phyloP scores from a whole-genome alignment of 2,113 vertebrate species.

The Carlito syrichta region DNA sequence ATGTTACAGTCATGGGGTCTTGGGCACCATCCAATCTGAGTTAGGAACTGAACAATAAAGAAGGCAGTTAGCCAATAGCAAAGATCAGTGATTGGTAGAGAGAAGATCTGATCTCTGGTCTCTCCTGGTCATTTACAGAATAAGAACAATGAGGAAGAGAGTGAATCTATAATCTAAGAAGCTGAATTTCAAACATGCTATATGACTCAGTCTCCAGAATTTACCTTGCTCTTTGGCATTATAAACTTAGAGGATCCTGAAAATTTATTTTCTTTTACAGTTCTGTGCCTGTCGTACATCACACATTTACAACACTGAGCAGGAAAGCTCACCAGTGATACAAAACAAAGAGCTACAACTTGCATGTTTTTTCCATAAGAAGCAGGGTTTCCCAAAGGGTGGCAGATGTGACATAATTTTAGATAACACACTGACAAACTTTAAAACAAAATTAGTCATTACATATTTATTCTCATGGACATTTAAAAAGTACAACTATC shows the following conservation, averaged over 20 bases:
- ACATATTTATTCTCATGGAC: neutral
- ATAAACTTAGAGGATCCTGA: neutral
- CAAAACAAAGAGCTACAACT: neutral
- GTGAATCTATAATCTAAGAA: neutral
- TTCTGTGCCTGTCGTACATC: neutral
- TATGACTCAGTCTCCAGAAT: neutral
- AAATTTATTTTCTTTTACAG: neutral
- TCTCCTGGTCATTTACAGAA: neutral
- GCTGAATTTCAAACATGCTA: neutral
- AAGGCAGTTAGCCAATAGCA: neutral
- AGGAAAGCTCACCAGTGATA: neutral
- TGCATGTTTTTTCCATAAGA: neutral
- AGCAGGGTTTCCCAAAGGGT: neutral
- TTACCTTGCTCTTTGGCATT: neutral
- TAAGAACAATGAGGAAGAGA: neutral
- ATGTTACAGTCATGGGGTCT: neutral
- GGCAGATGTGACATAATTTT: neutral
- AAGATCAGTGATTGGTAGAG: neutral
- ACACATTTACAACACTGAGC: neutral
- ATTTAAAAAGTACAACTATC: neutral
- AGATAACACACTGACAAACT: neutral
- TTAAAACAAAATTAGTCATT: slow-evolving; percentile 6
- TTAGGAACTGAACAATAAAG: neutral
- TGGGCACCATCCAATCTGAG: neutral
- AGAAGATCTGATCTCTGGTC: neutral